A percentile compares a stretch with the other conserved stretches of the same genome.
Evolutionary conservation across 2,797 vertebrate species (phyloP).

Genomic region (Erithacus rubecula): DNA sequence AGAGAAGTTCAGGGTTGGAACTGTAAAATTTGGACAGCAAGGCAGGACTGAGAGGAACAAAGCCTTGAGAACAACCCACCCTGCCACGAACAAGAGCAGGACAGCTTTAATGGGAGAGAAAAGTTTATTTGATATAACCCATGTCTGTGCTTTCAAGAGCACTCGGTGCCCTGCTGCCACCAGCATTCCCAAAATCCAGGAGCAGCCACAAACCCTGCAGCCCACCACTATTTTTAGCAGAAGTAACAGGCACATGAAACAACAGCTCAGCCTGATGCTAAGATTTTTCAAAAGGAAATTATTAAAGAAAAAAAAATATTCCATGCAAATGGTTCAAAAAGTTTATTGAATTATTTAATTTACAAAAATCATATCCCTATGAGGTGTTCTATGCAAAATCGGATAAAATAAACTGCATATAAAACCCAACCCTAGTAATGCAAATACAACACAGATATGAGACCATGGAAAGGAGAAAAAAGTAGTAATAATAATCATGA

Average conservation of each 20-base stretch:
- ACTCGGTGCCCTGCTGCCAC: not conserved
- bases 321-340: slow-evolving; percentile 69
- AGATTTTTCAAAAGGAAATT: not conserved
- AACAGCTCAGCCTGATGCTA: not conserved
- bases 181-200: not conserved
- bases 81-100: not conserved
- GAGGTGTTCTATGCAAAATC: slow-evolving; percentile 81
- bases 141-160: fast-evolving
- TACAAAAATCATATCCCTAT: slow-evolving; percentile 80
- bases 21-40: not conserved
- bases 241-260: not conserved
- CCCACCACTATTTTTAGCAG: not conserved
- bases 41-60: not conserved
- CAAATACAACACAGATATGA: slow-evolving; percentile 38
- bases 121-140: not conserved
- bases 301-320: not conserved
- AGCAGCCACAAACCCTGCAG: not conserved
- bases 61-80: not conserved
- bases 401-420: slow-evolving; percentile 75
- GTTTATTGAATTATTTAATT: slow-evolving; percentile 82
- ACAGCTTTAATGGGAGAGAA: not conserved
- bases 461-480: slow-evolving; percentile 3
- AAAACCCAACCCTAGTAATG: slow-evolving; percentile 72
- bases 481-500: not conserved
- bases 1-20: not conserved